Evolutionary conservation across 1,140 invertebrate species (phyloP).

Genomic region (Frieseomelitta varia): DNA sequence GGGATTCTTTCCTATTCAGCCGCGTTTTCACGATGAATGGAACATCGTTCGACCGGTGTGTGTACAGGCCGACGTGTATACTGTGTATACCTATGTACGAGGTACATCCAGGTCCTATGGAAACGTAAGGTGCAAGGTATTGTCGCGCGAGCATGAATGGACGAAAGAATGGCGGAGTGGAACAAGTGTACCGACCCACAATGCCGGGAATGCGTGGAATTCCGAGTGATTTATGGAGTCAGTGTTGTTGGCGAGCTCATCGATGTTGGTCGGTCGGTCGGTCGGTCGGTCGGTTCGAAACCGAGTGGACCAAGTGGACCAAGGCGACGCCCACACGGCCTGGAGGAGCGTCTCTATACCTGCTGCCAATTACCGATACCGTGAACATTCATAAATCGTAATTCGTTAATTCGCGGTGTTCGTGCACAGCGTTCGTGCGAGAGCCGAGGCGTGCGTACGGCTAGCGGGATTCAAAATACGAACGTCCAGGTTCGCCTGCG

Average conservation of each 20-base stretch:
- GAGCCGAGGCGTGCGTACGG: conserved; percentile 18
- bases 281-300: background rate
- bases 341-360: conserved; percentile 52
- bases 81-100: conserved; percentile 20
- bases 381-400: conserved; percentile 66
- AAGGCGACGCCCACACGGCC: conserved; percentile 41
- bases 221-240: conserved; percentile 73
- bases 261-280: conserved; percentile 14
- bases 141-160: conserved; percentile 77
- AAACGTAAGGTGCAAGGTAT: conserved; percentile 78
- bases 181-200: conserved; percentile 78
- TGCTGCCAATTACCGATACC: conserved; percentile 66
- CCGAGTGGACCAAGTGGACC: background rate
- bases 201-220: conserved; percentile 73
- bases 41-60: conserved; percentile 51
- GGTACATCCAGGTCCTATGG: conserved; percentile 47
- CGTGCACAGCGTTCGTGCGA: conserved; percentile 35
- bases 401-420: conserved; percentile 66
- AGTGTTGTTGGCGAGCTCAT: conserved; percentile 15
- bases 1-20: conserved; percentile 60
- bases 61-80: background rate
- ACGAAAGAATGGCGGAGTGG: conserved; percentile 64
- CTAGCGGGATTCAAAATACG: conserved; percentile 63
- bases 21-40: conserved; percentile 66
- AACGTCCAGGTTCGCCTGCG: conserved; percentile 57